Evolutionary conservation across 1,140 invertebrate genomes (phyloP).

Genomic region (Manduca sexta): DNA sequence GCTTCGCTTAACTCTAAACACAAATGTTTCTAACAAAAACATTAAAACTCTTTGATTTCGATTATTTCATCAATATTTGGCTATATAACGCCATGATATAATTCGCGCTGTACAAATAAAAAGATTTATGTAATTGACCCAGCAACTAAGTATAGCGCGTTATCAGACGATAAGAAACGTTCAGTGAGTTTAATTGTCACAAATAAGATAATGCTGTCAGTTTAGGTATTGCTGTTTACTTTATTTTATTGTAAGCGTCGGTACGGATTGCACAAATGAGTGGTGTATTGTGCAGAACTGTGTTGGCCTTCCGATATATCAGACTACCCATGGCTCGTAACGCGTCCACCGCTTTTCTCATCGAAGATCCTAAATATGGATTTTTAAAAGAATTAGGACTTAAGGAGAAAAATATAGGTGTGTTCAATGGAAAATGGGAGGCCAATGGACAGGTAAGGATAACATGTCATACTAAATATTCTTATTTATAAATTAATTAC

Average conservation of each 20-base stretch:
- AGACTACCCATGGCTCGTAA: slow-evolving; percentile 50
- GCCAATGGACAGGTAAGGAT: slow-evolving; percentile 86
- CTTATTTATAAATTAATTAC: background rate
- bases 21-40: no score
- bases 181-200: slow-evolving; percentile 45
- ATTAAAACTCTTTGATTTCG: no score
- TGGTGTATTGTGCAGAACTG: slow-evolving; percentile 42
- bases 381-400: slow-evolving; percentile 93
- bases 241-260: slow-evolving; percentile 14
- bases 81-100: no score
- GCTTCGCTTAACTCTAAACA: no score
- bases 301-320: slow-evolving; percentile 35
- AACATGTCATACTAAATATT: background rate
- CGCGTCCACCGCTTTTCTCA: slow-evolving; percentile 73
- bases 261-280: slow-evolving; percentile 40
- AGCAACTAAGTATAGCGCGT: slow-evolving; percentile 42
- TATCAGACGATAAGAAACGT: slow-evolving; percentile 39
- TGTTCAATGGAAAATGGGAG: slow-evolving; percentile 91
- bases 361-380: slow-evolving; percentile 89
- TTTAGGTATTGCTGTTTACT: slow-evolving; percentile 20
- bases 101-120: no score
- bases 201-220: slow-evolving; percentile 49
- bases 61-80: no score
- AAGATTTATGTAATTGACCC: slow-evolving; percentile 34
- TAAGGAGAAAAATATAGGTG: slow-evolving; percentile 85